Evolutionary conservation across 2,797 vertebrate species (phyloP), one percentile per base, ranked within the genome.

Genomic region (Danionella dracula): DNA sequence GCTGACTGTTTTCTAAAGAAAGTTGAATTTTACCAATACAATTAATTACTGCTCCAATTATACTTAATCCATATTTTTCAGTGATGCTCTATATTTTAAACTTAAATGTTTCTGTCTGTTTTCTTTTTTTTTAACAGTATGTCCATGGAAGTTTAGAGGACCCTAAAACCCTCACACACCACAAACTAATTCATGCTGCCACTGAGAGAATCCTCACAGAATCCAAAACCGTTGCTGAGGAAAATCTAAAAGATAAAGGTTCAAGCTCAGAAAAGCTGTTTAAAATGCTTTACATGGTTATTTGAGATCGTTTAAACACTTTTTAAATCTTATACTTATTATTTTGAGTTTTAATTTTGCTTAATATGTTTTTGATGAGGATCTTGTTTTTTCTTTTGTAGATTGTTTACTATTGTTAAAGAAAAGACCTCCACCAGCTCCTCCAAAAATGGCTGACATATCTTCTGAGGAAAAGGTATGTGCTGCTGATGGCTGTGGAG

Each of bases 201-300:
- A 92, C 95, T 27, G 94, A 97, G 78, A 88, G 95, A 81, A 90
- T 94, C 77, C 92, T 99, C 70, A 89, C 81, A 0, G 96, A 98
- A 76, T 85, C 89, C 41, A 97, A 92, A 83, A 95, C 95, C 0
- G 85, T 97, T 5, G 79, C 84, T 48, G 95, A 98, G 35, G 96
- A 99, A 76, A 94, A 90, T 35, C 78, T 99, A 60, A 95, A 95
- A 81, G 95, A 99, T 34, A 88, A 89, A 90, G 95, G 95, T 97
- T 72, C 32, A 35, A 4, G 23, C 23, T 27, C 23, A 27, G 23
- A 3, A 3, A 27, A 6, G 23, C 3, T 27, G n/a, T 27, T 3
- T 27, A 27, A 27, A 27, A 27, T 6, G 6, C 6, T 27, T 27
- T 27, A 27, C 6, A 6, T 27, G 23, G 6, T 27, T 27, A 6